Percentiles rank a stretch among this genome's conserved stretches.
These are phyloP conservation scores for Psilopsiagon aurifrons DNA, from an alignment of 2,113 vertebrate species.

Conservation along the genomic window DNA sequence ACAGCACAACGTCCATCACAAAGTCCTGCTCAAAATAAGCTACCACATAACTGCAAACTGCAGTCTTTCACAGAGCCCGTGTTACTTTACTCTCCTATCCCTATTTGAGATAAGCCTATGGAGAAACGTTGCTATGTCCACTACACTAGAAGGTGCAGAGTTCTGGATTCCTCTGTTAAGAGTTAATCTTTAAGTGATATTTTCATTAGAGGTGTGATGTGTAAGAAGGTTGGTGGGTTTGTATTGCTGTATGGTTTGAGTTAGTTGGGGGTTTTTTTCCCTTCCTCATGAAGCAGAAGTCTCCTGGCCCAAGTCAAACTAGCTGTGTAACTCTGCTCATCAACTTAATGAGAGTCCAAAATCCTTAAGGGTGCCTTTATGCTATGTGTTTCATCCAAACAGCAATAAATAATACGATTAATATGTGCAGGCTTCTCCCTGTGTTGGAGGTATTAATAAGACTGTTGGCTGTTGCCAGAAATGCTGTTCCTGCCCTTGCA, in stretches of 20 bases:
- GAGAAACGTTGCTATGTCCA: background rate
- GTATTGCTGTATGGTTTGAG: background rate
- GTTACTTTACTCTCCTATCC: background rate
- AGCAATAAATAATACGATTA: background rate
- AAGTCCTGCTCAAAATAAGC: background rate
- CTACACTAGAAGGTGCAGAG: background rate
- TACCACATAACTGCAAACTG: background rate
- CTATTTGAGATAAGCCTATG: background rate
- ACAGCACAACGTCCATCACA: background rate
- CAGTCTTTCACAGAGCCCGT: background rate
- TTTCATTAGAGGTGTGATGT: background rate
- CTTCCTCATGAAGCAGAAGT: background rate
- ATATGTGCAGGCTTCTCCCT: rapidly evolving
- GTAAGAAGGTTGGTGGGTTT: background rate
- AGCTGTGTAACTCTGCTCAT: background rate
- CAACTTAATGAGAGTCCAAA: background rate
- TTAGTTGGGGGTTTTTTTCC: rapidly evolving
- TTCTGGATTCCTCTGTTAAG: background rate
- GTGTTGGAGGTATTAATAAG: background rate
- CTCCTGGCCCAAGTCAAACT: background rate
- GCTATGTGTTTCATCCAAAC: background rate
- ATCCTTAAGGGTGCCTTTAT: background rate
- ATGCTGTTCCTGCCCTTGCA: background rate
- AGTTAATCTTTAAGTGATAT: background rate
- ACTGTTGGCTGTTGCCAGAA: background rate